These are phyloP conservation scores for Aphelocoma californica DNA, from an alignment of 2,797 vertebrate species.

Conservation along the genomic window DNA sequence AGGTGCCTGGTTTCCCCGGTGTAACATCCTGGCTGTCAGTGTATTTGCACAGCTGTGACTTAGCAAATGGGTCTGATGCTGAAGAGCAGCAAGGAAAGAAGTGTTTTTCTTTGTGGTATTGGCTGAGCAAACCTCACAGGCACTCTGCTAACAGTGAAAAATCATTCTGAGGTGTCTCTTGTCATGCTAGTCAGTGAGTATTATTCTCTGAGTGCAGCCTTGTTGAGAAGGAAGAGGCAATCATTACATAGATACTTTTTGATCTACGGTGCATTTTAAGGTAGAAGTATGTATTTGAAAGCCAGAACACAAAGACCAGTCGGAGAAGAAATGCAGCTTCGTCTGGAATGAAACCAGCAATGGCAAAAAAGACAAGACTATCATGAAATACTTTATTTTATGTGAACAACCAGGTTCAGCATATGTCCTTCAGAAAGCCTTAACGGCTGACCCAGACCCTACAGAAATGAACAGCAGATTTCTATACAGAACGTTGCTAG, in stretches of 20 bases:
- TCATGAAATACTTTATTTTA: not conserved
- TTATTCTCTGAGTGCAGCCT: not conserved
- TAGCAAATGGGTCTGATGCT: conserved; percentile 1
- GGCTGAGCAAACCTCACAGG: conserved; percentile 1
- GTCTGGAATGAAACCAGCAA: not conserved
- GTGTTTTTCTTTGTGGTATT: conserved; percentile 1
- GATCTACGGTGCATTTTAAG: not conserved
- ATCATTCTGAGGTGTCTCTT: not conserved
- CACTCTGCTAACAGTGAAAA: conserved; percentile 22
- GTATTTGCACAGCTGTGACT: conserved; percentile 26
- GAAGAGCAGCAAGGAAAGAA: not conserved
- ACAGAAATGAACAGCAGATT: not conserved
- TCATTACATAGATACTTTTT: not conserved
- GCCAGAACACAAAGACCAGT: not conserved
- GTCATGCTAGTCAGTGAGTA: not conserved
- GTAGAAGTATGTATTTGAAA: not conserved
- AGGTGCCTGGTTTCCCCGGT: not conserved
- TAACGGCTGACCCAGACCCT: not conserved
- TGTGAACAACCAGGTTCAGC: not conserved
- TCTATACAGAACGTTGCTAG: not conserved
- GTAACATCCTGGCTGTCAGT: not conserved
- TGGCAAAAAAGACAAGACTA: not conserved
- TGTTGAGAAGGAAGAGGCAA: not conserved
- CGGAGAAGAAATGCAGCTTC: not conserved
- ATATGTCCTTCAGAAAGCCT: not conserved